A percentile compares a stretch with the other conserved stretches of the same genome.
phyloP scores from a whole-genome alignment of 2,113 vertebrate genomes.

The Plecturocebus donacophilus region DNA sequence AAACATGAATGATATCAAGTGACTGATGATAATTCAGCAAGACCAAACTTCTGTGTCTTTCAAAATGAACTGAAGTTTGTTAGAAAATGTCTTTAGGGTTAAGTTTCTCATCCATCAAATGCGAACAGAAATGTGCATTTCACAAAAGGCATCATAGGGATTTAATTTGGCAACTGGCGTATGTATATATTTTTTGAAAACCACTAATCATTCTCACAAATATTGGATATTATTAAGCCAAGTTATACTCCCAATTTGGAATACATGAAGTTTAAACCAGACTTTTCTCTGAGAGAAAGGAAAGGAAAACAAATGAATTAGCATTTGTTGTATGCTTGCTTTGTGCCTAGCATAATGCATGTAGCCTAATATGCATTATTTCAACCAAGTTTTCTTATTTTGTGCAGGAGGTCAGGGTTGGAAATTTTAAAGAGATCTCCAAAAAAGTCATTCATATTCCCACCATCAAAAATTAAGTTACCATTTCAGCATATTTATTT shows the following conservation, averaged over 20 bases:
- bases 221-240: background rate
- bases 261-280: background rate
- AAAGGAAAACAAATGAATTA: background rate
- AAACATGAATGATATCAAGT: background rate
- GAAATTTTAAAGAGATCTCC: background rate
- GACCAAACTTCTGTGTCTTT: background rate
- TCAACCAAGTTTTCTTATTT: background rate
- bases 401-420: rapidly evolving
- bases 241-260: background rate
- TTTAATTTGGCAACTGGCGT: background rate
- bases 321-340: background rate
- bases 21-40: background rate
- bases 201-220: background rate
- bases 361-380: background rate
- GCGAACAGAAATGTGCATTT: background rate
- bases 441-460: background rate
- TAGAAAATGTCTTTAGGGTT: background rate
- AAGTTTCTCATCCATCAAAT: background rate
- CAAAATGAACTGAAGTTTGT: background rate
- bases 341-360: background rate
- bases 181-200: background rate
- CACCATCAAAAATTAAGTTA: background rate
- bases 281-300: background rate
- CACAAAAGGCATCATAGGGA: background rate
- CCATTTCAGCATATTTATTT: background rate